A percentile compares a stretch with the other conserved stretches of the same genome.
Conservation (phyloP, 1,140 invertebrate species). For the Helicoverpa armigera region DNA sequence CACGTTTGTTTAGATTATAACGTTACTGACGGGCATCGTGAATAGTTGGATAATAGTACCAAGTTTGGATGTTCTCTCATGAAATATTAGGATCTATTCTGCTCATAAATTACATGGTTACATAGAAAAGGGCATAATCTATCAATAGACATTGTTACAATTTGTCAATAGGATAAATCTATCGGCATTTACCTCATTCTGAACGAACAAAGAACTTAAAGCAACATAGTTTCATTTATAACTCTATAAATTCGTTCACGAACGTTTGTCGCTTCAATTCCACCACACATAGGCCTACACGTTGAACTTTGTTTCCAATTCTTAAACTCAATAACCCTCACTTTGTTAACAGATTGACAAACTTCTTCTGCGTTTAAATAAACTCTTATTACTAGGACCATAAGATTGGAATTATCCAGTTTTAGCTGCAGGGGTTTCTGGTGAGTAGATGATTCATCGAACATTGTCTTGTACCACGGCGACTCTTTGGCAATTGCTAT, state of each 20-base stretch:
- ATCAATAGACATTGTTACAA: not conserved
- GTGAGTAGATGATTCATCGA: conserved; percentile 41
- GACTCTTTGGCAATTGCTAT: conserved; percentile 42
- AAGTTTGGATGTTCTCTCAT: not conserved
- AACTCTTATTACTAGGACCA: not conserved
- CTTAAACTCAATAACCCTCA: conserved; percentile 37
- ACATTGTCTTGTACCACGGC: conserved; percentile 34
- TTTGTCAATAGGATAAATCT: not conserved
- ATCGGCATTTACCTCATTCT: conserved; percentile 7
- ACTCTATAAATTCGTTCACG: not conserved
- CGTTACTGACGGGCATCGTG: not conserved
- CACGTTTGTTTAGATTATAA: not conserved
- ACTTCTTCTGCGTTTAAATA: not conserved
- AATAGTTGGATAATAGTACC: not conserved
- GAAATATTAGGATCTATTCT: not conserved
- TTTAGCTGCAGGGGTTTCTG: not conserved
- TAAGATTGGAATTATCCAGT: conserved; percentile 11
- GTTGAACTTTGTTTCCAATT: conserved; percentile 20
- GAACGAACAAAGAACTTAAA: not conserved
- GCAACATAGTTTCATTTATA: not conserved
- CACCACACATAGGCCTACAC: not conserved
- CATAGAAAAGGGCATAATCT: no score
- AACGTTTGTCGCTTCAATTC: not conserved
- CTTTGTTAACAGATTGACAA: conserved; percentile 38
- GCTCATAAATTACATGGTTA: no score